phyloP scores from a whole-genome alignment of 2,888 invertebrate species.

The Meganola albula region DNA sequence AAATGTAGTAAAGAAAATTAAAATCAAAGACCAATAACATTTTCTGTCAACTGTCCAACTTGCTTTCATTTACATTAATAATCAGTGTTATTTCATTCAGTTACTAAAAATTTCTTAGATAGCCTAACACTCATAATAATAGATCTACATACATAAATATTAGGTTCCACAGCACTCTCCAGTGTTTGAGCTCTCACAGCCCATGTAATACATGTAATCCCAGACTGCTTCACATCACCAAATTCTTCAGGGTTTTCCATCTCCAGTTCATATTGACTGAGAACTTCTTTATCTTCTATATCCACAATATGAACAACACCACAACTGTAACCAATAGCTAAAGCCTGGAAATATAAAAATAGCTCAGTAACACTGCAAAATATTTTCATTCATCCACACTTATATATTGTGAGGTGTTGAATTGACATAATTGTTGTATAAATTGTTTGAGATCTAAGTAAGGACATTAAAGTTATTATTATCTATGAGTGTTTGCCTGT shows the following conservation, averaged over 20 bases:
- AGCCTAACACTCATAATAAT: not conserved
- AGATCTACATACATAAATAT: slow-evolving; percentile 52
- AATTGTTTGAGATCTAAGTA: no score
- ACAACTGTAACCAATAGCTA: slow-evolving; percentile 84
- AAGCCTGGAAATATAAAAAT: slow-evolving; percentile 75
- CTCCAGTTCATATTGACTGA: slow-evolving; percentile 79
- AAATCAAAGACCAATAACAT: not conserved
- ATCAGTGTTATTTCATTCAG: no score
- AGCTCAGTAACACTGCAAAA: no score
- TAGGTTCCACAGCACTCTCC: slow-evolving; percentile 62
- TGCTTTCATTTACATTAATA: no score
- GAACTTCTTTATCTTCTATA: slow-evolving; percentile 89
- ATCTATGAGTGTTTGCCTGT: no score
- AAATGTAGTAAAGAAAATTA: slow-evolving; percentile 14
- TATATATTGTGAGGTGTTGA: no score
- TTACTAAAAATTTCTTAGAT: no score
- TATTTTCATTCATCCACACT: no score
- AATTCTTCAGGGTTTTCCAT: slow-evolving; percentile 62
- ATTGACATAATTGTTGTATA: no score
- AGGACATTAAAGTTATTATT: no score
- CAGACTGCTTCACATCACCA: slow-evolving; percentile 68
- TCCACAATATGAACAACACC: slow-evolving; percentile 86
- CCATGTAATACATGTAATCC: slow-evolving; percentile 88
- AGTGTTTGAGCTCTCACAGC: slow-evolving; percentile 67
- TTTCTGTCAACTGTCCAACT: no score